Evolutionary conservation across 2,888 invertebrate species (phyloP), one percentile per base, ranked within the genome.

Genomic region (Copidosoma aretas): DNA sequence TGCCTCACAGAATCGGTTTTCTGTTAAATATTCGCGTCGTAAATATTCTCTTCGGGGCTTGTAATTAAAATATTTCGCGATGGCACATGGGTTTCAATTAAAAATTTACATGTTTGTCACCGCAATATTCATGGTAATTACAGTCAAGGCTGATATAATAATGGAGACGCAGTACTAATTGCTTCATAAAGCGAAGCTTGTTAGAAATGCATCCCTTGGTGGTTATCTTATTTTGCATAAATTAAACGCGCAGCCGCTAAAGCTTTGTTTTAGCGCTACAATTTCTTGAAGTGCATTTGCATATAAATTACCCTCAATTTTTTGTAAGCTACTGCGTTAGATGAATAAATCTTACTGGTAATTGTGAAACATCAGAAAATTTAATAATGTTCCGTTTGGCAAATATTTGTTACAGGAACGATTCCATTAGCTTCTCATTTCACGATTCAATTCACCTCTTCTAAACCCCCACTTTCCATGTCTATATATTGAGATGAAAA

Each of bases 201-300:
- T 46, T 46, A 46, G 43, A 46, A 46, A 12, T 46, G 43, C 43
- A 46, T 46, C 43, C 43, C 43, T 46, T 46, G 12, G 14, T 46
- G 43, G 3, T 46, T 46, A 4, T 12, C 4, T 17, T 46, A 46
- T 17, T 46, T 46, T 46, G 12, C 43, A 46, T 46, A 46, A 46
- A 46, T 46, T 46, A 8, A 46, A 12, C 15, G 43, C 43, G 53
- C 17, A 53, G 24, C 53, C 24, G 15, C 15, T 24, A 53, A 8
- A 14, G 15, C 53, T 21, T 53, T 14, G 24, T 2, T 53, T 53
- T 15, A 53, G 12, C 12, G 10, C 22, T 53, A 21, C 22, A 53
- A 12, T 53, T 53, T 53, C 22, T 24, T 24, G 22, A 53, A 53
- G 53, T 53, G 22, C 53, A 24, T 24, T 21, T 53, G 53, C 53